Conservation (phyloP, 2,797 vertebrate genomes). For the Phoebastria nigripes region DNA sequence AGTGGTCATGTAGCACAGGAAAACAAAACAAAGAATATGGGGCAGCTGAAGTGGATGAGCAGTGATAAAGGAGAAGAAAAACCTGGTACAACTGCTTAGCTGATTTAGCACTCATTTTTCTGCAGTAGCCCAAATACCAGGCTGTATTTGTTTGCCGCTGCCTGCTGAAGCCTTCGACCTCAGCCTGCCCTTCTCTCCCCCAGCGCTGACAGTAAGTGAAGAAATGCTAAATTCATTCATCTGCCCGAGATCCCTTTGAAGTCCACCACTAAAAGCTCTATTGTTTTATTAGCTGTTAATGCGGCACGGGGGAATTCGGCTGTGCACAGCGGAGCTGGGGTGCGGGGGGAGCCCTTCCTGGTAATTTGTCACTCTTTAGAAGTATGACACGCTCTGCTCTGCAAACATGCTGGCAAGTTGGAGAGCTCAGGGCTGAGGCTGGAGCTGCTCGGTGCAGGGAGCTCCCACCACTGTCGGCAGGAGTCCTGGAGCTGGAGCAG, state of each 20-base stretch:
- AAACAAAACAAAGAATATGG: neutral
- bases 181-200: constrained; percentile 49
- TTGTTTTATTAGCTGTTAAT: constrained; percentile 74
- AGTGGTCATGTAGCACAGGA: neutral
- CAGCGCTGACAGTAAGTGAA: constrained; percentile 63
- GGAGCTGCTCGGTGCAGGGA: neutral
- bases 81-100: neutral
- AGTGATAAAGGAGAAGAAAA: neutral
- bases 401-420: neutral
- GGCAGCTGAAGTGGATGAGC: neutral
- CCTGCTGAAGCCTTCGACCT: constrained; percentile 39
- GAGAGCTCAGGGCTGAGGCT: neutral
- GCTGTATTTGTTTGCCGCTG: constrained; percentile 28
- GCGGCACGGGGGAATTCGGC: constrained; percentile 22
- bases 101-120: neutral
- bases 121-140: constrained; percentile 55
- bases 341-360: constrained; percentile 54
- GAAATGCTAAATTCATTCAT: constrained; percentile 70
- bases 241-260: constrained; percentile 62
- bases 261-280: constrained; percentile 63
- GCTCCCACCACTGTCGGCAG: neutral
- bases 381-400: constrained; percentile 17
- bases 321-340: neutral
- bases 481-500: neutral
- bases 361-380: constrained; percentile 58